Evolutionary conservation across 2,797 vertebrate species (phyloP), one percentile per base, ranked within the genome.

Genomic region (Syndactyla subalaris): DNA sequence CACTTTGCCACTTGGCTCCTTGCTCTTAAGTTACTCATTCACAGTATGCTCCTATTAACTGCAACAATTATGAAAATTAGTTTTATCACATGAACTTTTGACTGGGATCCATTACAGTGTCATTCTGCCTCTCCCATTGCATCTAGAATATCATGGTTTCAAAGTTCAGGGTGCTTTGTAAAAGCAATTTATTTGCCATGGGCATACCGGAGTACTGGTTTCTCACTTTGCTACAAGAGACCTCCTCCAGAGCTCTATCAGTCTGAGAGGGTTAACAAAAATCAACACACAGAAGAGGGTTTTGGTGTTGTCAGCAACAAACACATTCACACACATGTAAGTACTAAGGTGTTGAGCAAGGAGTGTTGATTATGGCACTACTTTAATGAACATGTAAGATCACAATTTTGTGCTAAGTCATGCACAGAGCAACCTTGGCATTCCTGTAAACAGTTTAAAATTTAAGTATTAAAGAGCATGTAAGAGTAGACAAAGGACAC

Each of bases 91-190:
- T 94, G 89, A 95, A 83, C 91, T 97, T 95, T 94, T 92, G 75
- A 90, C 86, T 92, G 75, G 70, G 92, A 96, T 97, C 91, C 43
- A 61, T 95, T 97, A 96, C 91, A 79, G 34, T 79, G 67, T 54
- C 66, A 61, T 76, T 80, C 72, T 75, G 77, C 76, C 43, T 79
- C 78, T 93, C 78, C 57, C 23, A 80, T 46, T 85, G 52, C 80
- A 93, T 91, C 94, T 84, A 72, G 88, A 73, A 91, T 95, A 94
- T 75, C 84, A 46, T 24, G 55, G 65, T 94, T 93, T 97, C 94
- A 91, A 92, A 89, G 95, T 93, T 94, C 91, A 95, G 65, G 71
- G 80, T 88, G 72, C 79, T 92, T 92, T 95, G 90, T 91, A 46
- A 89, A 91, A 72, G 74, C 32, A 88, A 83, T 86, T 96, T 85